phyloP scores from a whole-genome alignment of 1,140 invertebrate species.

The Bombus ignitus region DNA sequence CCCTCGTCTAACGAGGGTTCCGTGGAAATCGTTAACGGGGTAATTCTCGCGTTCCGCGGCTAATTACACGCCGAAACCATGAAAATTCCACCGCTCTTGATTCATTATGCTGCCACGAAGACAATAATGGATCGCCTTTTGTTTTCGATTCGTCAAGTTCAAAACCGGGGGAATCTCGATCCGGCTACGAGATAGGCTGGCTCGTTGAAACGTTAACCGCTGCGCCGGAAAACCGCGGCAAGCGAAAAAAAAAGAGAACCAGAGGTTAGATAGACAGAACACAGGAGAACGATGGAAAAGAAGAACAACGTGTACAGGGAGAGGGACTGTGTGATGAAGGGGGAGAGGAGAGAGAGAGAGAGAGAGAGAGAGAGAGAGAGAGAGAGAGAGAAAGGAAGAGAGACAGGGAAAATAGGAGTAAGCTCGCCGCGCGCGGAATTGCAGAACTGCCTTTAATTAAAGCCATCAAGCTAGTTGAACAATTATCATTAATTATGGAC shows the following conservation, averaged over 20 bases:
- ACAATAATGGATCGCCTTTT: slow-evolving; percentile 42
- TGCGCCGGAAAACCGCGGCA: neutral
- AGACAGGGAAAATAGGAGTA: slow-evolving; percentile 35
- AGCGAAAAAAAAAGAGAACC: too few species aligned
- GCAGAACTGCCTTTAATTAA: slow-evolving; percentile 69
- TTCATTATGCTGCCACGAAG: slow-evolving; percentile 44
- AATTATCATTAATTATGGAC: slow-evolving; percentile 73
- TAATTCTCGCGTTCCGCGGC: slow-evolving; percentile 42
- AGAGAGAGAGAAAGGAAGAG: slow-evolving; percentile 15
- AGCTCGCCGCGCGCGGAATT: slow-evolving; percentile 47
- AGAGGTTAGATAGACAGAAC: neutral
- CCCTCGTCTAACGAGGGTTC: slow-evolving; percentile 37
- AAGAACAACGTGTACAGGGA: neutral
- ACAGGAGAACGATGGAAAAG: neutral
- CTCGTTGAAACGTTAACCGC: slow-evolving; percentile 27
- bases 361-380: neutral
- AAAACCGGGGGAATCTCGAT: neutral
- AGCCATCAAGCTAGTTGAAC: slow-evolving; percentile 74
- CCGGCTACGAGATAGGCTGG: neutral
- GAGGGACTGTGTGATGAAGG: neutral
- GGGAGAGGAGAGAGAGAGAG: neutral
- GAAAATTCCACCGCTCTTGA: slow-evolving; percentile 28
- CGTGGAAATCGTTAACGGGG: slow-evolving; percentile 44
- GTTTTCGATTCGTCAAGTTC: slow-evolving; percentile 47
- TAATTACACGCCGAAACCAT: slow-evolving; percentile 40